These are phyloP conservation scores for Napeogenes sylphis DNA, from an alignment of 2,888 invertebrate genomes.

Conservation along the genomic window DNA sequence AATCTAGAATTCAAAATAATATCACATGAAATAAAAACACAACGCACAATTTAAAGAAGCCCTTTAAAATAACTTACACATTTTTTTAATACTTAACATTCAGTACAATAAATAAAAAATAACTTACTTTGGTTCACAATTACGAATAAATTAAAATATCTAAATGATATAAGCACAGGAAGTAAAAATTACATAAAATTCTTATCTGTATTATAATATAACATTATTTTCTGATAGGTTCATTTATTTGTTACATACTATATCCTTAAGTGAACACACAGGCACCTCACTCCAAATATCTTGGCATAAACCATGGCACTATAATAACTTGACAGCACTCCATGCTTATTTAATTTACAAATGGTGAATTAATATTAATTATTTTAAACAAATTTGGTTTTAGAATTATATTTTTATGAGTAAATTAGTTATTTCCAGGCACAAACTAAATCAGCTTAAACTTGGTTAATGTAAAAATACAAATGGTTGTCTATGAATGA, in stretches of 20 bases:
- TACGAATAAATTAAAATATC: constrained; percentile 39
- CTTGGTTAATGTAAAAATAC: too few relatives aligned
- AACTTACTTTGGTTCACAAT: constrained; percentile 67
- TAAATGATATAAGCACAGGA: constrained; percentile 9
- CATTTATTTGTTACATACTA: too few relatives aligned
- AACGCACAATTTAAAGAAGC: constrained; percentile 38
- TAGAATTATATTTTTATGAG: too few relatives aligned
- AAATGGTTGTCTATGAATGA: too few relatives aligned
- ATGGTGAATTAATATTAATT: not conserved
- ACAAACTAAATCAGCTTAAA: too few relatives aligned
- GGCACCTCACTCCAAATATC: constrained; percentile 63
- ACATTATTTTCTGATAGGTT: too few relatives aligned
- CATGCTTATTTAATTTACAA: constrained; percentile 24
- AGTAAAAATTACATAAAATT: not conserved
- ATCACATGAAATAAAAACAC: constrained; percentile 42
- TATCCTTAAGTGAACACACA: constrained; percentile 66
- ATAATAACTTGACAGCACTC: constrained; percentile 32
- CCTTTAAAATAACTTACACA: constrained; percentile 56
- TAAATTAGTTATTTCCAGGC: too few relatives aligned
- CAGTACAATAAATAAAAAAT: constrained; percentile 29
- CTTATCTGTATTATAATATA: too few relatives aligned
- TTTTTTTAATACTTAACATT: constrained; percentile 41
- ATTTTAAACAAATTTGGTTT: not conserved
- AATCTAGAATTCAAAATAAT: constrained; percentile 13
- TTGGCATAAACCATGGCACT: constrained; percentile 71